Evolutionary conservation across 2,888 invertebrate species (phyloP).

Genomic region (Stegana nigrithorax): DNA sequence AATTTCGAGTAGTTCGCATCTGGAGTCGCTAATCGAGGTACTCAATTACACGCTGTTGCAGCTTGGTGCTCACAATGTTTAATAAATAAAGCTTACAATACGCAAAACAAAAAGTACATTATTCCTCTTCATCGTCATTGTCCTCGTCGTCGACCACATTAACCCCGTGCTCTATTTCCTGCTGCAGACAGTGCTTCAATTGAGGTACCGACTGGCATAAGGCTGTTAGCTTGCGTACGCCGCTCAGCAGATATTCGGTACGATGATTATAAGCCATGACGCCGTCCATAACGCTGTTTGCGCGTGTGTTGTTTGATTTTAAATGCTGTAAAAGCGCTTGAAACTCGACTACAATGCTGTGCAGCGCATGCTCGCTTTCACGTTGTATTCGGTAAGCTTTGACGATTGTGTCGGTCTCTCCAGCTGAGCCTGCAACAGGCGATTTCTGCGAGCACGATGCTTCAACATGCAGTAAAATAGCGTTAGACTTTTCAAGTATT

Average conservation of each 20-base stretch:
- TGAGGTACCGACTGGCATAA: slow-evolving; percentile 48
- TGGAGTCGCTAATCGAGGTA: slow-evolving; percentile 55
- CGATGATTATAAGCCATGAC: slow-evolving; percentile 39
- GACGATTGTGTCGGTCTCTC: background rate
- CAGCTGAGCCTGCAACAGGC: background rate
- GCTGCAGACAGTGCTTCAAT: slow-evolving; percentile 30
- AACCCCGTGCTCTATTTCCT: slow-evolving; percentile 22
- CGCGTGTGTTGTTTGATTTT: slow-evolving; percentile 22
- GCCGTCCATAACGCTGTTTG: slow-evolving; percentile 25
- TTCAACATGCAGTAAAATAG: slow-evolving; percentile 59
- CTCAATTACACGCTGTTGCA: slow-evolving; percentile 53
- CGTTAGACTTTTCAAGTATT: slow-evolving; percentile 61
- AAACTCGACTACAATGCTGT: slow-evolving; percentile 50
- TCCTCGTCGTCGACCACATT: slow-evolving; percentile 7
- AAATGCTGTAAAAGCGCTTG: slow-evolving; percentile 36
- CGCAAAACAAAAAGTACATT: background rate
- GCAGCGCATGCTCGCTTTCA: slow-evolving; percentile 45
- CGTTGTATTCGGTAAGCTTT: slow-evolving; percentile 43
- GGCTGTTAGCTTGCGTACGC: slow-evolving; percentile 57
- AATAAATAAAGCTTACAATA: slow-evolving; percentile 23
- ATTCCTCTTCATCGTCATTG: background rate
- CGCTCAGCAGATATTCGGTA: slow-evolving; percentile 53
- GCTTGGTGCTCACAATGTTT: slow-evolving; percentile 51
- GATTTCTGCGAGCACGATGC: slow-evolving; percentile 32
- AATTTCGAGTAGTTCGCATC: slow-evolving; percentile 28